Base-by-base conservation (phyloP, 1,140 invertebrate species). In the Zaprionus davidi region DNA sequence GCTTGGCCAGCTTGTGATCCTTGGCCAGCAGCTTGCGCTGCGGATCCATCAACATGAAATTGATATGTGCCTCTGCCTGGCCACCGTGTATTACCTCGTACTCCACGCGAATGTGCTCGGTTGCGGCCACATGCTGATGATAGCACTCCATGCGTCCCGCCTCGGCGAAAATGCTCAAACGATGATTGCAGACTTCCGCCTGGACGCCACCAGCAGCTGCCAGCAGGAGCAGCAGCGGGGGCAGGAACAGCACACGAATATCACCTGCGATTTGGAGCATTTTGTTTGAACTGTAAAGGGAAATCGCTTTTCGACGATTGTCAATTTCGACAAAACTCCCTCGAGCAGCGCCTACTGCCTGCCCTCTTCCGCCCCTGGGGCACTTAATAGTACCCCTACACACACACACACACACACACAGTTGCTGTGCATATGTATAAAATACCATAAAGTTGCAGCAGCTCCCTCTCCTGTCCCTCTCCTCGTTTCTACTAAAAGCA, bases 41-140 rank as follows among this genome's bases (percentile, higher is more conserved):
- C 1, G 96, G 96, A 49, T 95, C 94, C 9, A 94, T 84, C 13
- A 97, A 65, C 60, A 94, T 93, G 87, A 97, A 97, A n/a, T 94
- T 96, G 20, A 97, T 95, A 81, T 97, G 96, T 46, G 96, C 85
- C 67, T 97, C 96, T 1, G 96, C 96, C 70, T 95, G 95, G 1
- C 95, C 94, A 4, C 96, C 95, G 86, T 96, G 95, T 82, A 97
- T 96, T 1, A 96, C 96, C 94, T 96, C 95, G 91, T 96, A 97
- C 80, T 96, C 95, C 22, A 97, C 87, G 69, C 95, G 95, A 46
- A 96, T 94, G 12, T 93, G 91, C 91, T 95, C 94, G 13, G 94
- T 93, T 28, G 92, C 90, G 67, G 93, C 93, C 5, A 95, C 94
- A 17, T 92, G 88, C 77, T 96, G 95, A 90, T 94, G 96, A 84